A percentile compares a stretch with the other conserved stretches of the same genome.
Conservation (phyloP, 2,113 vertebrate genomes). For the Murina feae region DNA sequence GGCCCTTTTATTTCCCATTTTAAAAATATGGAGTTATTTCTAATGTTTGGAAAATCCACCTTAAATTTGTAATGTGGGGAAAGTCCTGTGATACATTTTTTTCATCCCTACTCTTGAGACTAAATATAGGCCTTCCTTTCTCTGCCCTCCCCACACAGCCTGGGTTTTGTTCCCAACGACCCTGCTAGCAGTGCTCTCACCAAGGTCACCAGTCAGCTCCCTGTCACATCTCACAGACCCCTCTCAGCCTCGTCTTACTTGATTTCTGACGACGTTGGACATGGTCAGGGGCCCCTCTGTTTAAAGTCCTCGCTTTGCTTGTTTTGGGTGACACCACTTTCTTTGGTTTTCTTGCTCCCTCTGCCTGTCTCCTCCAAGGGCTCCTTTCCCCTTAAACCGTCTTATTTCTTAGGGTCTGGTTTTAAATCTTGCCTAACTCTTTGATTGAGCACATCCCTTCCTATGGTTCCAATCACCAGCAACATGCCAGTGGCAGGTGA, state of each 20-base stretch:
- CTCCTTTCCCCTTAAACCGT: not conserved
- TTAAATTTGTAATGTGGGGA: not conserved
- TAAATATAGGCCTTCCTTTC: not conserved
- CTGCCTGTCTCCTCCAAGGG: not conserved
- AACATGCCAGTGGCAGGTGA: not conserved
- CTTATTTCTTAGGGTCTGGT: not conserved
- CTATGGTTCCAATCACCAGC: not conserved
- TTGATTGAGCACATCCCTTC: not conserved
- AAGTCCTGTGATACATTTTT: not conserved
- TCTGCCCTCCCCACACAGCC: not conserved
- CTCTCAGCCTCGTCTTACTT: not conserved
- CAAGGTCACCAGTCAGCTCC: not conserved
- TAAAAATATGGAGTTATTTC: not conserved
- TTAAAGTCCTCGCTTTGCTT: not conserved
- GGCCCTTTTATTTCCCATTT: not conserved
- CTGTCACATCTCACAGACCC: not conserved
- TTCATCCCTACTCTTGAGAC: not conserved
- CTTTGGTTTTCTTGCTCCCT: not conserved
- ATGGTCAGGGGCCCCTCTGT: accelerated
- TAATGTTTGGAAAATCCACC: not conserved
- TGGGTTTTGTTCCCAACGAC: not conserved
- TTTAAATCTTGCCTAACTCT: not conserved
- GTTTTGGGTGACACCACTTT: not conserved
- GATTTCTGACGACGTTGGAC: not conserved
- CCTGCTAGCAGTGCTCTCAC: not conserved